These are phyloP conservation scores for Emydocephalus ijimae DNA, from an alignment of 2,113 vertebrate genomes.

Conservation along the genomic window DNA sequence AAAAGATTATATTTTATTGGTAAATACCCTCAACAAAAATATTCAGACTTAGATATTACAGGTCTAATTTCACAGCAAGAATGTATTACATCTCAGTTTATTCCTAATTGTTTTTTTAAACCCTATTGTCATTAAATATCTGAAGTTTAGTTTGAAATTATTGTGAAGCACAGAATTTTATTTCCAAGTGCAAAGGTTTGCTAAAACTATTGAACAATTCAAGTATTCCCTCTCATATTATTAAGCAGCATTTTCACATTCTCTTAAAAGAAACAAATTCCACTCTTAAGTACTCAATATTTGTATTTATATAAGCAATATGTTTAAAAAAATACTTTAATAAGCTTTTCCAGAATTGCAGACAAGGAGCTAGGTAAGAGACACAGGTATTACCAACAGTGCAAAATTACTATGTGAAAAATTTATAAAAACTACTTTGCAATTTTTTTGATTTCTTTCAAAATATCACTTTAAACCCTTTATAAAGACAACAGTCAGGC, in stretches of 20 bases:
- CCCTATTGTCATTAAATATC: neutral
- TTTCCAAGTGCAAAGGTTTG: neutral
- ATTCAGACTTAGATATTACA: neutral
- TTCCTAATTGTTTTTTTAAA: neutral
- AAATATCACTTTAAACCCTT: constrained; percentile 47
- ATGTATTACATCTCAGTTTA: neutral
- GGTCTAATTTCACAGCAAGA: neutral
- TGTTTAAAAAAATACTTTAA: constrained; percentile 77
- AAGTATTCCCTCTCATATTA: neutral
- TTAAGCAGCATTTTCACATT: neutral
- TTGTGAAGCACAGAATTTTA: neutral
- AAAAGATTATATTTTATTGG: neutral
- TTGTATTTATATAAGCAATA: constrained; percentile 37
- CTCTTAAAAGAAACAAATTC: neutral
- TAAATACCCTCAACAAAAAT: neutral
- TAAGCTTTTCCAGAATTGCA: constrained; percentile 72
- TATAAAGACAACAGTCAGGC: constrained; percentile 47
- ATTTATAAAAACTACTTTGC: constrained; percentile 48
- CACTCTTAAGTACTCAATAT: constrained; percentile 23
- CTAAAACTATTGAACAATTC: neutral
- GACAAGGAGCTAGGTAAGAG: constrained; percentile 51
- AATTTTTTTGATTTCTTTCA: constrained; percentile 35
- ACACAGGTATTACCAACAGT: constrained; percentile 65
- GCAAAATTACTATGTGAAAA: constrained; percentile 70
- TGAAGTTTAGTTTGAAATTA: neutral